Conservation (phyloP, 2,113 vertebrate species). For the Garra rufa region DNA sequence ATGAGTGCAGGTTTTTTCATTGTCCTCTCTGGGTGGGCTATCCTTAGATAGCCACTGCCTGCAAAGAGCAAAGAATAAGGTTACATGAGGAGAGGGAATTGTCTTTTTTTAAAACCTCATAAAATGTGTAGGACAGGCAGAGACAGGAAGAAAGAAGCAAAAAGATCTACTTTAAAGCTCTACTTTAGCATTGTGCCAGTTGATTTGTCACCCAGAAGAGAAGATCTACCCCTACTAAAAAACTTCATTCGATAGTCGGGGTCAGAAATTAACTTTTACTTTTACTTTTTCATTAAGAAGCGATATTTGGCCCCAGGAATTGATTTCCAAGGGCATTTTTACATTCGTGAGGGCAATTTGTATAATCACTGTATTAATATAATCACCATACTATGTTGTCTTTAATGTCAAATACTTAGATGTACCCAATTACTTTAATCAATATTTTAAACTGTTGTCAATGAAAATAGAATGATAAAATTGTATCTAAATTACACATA, state of each 20-base stretch:
- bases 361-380: too few species aligned
- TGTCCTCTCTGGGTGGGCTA: slow-evolving; percentile 2
- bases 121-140: slow-evolving; percentile 4
- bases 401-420: too few species aligned
- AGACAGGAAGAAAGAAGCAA: not conserved
- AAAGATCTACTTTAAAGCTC: not conserved
- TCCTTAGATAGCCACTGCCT: slow-evolving; percentile 20
- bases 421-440: too few species aligned
- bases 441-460: too few species aligned
- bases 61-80: not conserved
- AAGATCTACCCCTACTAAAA: slow-evolving; percentile 3
- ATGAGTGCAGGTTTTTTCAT: slow-evolving; percentile 1
- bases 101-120: not conserved
- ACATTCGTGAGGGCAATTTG: too few species aligned
- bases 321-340: too few species aligned
- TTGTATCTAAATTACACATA: too few species aligned
- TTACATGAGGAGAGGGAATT: not conserved
- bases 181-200: not conserved
- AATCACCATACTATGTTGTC: too few species aligned
- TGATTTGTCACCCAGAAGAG: slow-evolving; percentile 6
- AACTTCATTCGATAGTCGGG: not conserved
- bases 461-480: too few species aligned
- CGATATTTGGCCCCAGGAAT: too few species aligned
- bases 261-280: too few species aligned
- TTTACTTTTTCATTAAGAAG: too few species aligned